Percentiles rank a stretch among this genome's conserved stretches.
phyloP scores from a whole-genome alignment of 1,140 invertebrate genomes.

The Drosophila chauvacae region DNA sequence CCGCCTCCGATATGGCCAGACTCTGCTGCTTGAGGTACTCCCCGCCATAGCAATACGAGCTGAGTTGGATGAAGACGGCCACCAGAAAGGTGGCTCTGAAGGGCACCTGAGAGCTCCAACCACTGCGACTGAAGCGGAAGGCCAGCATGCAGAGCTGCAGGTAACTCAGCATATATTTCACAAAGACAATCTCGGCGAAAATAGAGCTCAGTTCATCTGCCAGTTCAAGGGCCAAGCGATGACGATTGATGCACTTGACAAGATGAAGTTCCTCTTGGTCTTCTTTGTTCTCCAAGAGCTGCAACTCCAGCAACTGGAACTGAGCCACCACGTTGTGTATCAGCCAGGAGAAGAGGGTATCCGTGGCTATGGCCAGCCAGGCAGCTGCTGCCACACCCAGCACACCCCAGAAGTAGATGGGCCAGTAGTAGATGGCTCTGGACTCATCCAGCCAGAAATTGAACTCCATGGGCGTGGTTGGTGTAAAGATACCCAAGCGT shows the following conservation, averaged over 20 bases:
- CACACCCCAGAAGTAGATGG: slow-evolving; percentile 50
- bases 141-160: slow-evolving; percentile 58
- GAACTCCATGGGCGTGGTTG: slow-evolving; percentile 57
- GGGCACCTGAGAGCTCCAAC: slow-evolving; percentile 41
- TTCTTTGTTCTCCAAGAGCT: background rate
- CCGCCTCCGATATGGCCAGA: slow-evolving; percentile 2
- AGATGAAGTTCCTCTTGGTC: slow-evolving; percentile 11
- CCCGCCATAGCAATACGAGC: slow-evolving; percentile 52
- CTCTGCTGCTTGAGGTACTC: slow-evolving; percentile 57
- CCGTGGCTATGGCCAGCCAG: slow-evolving; percentile 35
- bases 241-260: slow-evolving; percentile 23
- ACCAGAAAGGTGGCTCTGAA: slow-evolving; percentile 52
- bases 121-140: slow-evolving; percentile 47
- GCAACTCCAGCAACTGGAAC: slow-evolving; percentile 42
- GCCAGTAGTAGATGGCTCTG: slow-evolving; percentile 30
- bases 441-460: slow-evolving; percentile 54
- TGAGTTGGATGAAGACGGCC: slow-evolving; percentile 43
- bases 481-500: slow-evolving; percentile 7
- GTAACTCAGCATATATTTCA: slow-evolving; percentile 60
- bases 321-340: slow-evolving; percentile 53
- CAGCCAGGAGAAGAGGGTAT: slow-evolving; percentile 61
- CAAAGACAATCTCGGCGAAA: slow-evolving; percentile 53
- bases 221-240: slow-evolving; percentile 45
- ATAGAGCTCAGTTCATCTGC: slow-evolving; percentile 40
- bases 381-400: slow-evolving; percentile 32